Conservation (phyloP, 2,113 vertebrate genomes). For the Promerops cafer region DNA sequence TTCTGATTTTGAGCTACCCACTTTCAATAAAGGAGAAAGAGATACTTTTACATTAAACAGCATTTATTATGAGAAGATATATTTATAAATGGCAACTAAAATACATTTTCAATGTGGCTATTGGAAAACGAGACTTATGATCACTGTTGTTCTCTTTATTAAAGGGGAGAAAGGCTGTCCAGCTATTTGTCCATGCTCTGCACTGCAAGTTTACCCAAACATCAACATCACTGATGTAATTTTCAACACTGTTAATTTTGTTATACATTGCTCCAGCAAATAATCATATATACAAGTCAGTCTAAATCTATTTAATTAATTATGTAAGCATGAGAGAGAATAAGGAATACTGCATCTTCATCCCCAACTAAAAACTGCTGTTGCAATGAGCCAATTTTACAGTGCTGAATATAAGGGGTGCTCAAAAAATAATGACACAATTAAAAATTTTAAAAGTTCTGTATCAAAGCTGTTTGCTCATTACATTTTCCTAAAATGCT, state of each 20-base stretch:
- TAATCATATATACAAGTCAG: conserved; percentile 19
- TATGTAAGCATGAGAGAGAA: conserved; percentile 52
- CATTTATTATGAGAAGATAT: conserved; percentile 45
- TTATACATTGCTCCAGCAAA: conserved; percentile 36
- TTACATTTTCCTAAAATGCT: neutral
- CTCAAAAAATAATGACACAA: conserved; percentile 39
- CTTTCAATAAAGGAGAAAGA: conserved; percentile 37
- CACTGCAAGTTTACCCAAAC: neutral
- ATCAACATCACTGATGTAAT: conserved; percentile 21
- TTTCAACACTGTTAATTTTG: conserved; percentile 41
- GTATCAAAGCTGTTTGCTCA: conserved; percentile 16
- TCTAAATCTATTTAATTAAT: conserved; percentile 49
- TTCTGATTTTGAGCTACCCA: neutral
- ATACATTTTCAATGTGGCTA: conserved; percentile 41
- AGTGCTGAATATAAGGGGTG: conserved; percentile 47
- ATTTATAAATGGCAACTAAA: conserved; percentile 43
- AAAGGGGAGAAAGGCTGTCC: neutral
- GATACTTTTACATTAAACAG: conserved; percentile 27
- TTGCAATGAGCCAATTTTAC: conserved; percentile 49
- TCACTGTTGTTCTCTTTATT: neutral
- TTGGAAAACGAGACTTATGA: neutral
- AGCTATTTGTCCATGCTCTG: conserved; percentile 7
- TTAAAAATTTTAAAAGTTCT: conserved; percentile 8
- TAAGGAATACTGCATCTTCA: conserved; percentile 71
- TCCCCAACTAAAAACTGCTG: conserved; percentile 4